Base-by-base conservation (phyloP, 2,113 vertebrate species). In the Zeus faber region DNA sequence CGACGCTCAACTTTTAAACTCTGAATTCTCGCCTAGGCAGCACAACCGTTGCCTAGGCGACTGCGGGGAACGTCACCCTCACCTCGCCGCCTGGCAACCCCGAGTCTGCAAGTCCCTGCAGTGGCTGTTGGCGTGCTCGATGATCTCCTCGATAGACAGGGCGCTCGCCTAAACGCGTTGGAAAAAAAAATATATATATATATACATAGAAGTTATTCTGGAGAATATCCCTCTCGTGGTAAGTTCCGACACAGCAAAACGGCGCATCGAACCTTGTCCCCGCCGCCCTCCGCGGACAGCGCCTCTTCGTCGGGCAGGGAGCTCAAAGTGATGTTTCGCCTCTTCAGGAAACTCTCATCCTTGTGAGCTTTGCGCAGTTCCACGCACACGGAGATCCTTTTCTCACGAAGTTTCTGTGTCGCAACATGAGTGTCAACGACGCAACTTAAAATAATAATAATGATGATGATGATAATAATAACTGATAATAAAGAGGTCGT, bases 11-110 rank as follows among this genome's bases (percentile, higher is more conserved):
- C n/a, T n/a, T n/a, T n/a, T n/a, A n/a, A n/a, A n/a, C n/a, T n/a
- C n/a, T n/a, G n/a, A n/a, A n/a, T n/a, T n/a, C n/a, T n/a, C n/a
- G n/a, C n/a, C n/a, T n/a, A n/a, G n/a, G n/a, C n/a, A n/a, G n/a
- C n/a, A n/a, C n/a, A 33, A 33, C 31, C 13, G 31, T 8, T 3
- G 6, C 31, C 25, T 54, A 4, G 11, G 4, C 22, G 20, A 70
- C 63, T 90, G n/a, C n/a, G n/a, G n/a, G n/a, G n/a, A n/a, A n/a
- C n/a, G n/a, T n/a, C n/a, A n/a, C n/a, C n/a, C n/a, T n/a, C n/a
- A 97, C 96, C 96, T 94, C 80, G 88, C 66, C n/a, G 87, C 87
- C 69, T 92, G 91, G 3, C 93, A 92, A 0, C 95, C 94, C 29
- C 83, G 66, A 27, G 89, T 84, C 66, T 92, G 90, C 2, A 85